These are phyloP conservation scores for Cosmorhoe ocellata DNA, from an alignment of 2,888 invertebrate species.

Conservation along the genomic window DNA sequence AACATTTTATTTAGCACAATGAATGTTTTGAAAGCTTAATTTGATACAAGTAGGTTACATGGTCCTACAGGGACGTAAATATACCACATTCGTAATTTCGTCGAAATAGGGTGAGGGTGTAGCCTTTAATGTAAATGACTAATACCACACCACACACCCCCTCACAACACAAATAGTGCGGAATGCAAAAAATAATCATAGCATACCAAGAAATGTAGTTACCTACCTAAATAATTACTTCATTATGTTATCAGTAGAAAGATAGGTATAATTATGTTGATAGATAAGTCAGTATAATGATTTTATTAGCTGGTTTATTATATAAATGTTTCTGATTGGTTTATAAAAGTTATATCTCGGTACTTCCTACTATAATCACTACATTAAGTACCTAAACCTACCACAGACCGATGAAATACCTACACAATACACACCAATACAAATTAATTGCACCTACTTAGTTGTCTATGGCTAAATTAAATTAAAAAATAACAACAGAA, in stretches of 20 bases:
- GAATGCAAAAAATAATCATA: slow-evolving; percentile 9
- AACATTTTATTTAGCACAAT: not conserved
- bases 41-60: slow-evolving; percentile 45
- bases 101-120: slow-evolving; percentile 58
- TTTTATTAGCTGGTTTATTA: too few species aligned
- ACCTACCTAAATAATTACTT: not conserved
- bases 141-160: slow-evolving; percentile 29
- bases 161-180: not conserved
- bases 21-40: slow-evolving; percentile 24
- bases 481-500: too few species aligned
- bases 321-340: too few species aligned
- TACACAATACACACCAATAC: too few species aligned
- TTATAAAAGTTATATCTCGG: too few species aligned
- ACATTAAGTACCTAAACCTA: too few species aligned
- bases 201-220: slow-evolving; percentile 1
- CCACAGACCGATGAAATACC: too few species aligned
- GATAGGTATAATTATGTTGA: not conserved
- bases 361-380: too few species aligned
- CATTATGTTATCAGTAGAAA: slow-evolving; percentile 7
- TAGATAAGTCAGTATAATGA: slow-evolving; percentile 7
- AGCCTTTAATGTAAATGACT: slow-evolving; percentile 41
- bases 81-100: slow-evolving; percentile 45
- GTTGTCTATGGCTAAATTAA: too few species aligned
- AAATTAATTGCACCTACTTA: too few species aligned
- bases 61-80: slow-evolving; percentile 33